A percentile compares a stretch with the other conserved stretches of the same genome.
Conservation (phyloP, 2,113 vertebrate genomes). For the Trematomus loennbergii region DNA sequence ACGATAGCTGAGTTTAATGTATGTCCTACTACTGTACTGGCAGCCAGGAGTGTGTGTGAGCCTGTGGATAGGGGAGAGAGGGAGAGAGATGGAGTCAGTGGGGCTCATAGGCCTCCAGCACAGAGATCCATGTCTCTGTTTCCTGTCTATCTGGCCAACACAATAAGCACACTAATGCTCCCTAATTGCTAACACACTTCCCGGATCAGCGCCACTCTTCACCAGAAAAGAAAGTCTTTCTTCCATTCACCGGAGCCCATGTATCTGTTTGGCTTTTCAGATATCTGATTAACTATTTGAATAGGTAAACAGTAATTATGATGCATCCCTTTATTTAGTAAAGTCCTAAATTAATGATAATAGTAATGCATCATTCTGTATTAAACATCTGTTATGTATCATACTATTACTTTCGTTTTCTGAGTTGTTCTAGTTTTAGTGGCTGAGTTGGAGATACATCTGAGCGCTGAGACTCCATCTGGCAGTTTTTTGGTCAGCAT, state of each 20-base stretch:
- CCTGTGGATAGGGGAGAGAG: neutral
- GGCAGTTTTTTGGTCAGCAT: neutral
- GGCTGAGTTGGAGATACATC: neutral
- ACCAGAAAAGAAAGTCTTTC: constrained; percentile 21
- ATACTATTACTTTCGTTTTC: neutral
- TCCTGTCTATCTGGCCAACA: constrained; percentile 46
- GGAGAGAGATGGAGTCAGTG: constrained; percentile 5
- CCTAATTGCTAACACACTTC: constrained; percentile 62
- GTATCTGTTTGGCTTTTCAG: neutral
- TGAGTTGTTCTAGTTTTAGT: neutral
- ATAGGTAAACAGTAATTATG: neutral
- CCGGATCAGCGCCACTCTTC: constrained; percentile 36
- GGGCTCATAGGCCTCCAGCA: constrained; percentile 22
- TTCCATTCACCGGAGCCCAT: neutral
- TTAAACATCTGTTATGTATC: neutral
- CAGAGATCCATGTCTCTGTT: constrained; percentile 43
- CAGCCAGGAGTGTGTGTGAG: constrained; percentile 1
- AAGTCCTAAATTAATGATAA: neutral
- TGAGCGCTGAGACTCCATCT: neutral
- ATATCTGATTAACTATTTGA: neutral
- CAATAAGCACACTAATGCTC: constrained; percentile 51
- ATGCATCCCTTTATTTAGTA: neutral
- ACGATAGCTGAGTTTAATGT: constrained; percentile 5
- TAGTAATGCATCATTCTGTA: no score
- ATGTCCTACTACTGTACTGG: constrained; percentile 3